Evolutionary conservation across 2,888 invertebrate species (phyloP).

Genomic region (Thysanoteuthis rhombus): DNA sequence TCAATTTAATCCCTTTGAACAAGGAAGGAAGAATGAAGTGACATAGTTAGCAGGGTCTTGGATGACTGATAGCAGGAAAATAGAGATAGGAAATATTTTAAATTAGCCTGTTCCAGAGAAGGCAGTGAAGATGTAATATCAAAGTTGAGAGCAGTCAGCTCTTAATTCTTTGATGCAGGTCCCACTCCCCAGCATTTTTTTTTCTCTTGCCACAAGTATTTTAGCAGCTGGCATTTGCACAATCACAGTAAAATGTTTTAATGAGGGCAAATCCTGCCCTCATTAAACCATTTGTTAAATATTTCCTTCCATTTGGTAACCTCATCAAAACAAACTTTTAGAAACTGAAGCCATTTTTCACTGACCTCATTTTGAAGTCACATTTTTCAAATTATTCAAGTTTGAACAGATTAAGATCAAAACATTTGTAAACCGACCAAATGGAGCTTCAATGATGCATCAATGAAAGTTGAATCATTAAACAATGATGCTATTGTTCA

Average conservation of each 20-base stretch:
- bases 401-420: no score
- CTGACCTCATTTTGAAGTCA: neutral
- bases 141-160: no score
- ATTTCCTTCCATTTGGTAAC: neutral
- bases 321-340: neutral
- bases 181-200: neutral
- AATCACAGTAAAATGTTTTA: neutral
- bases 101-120: neutral
- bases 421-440: no score
- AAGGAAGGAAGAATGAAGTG: neutral
- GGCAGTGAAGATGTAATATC: neutral
- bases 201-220: neutral
- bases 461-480: no score
- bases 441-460: no score
- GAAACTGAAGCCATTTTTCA: neutral
- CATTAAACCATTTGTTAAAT: neutral
- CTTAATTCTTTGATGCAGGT: no score
- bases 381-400: neutral
- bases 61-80: neutral
- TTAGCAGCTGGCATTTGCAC: neutral
- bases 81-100: neutral
- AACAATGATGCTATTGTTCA: no score
- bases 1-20: neutral
- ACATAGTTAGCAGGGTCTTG: neutral
- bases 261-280: neutral